Percentiles rank a stretch among this genome's conserved stretches.
These are phyloP conservation scores for Calliphora vomitoria DNA, from an alignment of 2,888 invertebrate species.

Conservation along the genomic window DNA sequence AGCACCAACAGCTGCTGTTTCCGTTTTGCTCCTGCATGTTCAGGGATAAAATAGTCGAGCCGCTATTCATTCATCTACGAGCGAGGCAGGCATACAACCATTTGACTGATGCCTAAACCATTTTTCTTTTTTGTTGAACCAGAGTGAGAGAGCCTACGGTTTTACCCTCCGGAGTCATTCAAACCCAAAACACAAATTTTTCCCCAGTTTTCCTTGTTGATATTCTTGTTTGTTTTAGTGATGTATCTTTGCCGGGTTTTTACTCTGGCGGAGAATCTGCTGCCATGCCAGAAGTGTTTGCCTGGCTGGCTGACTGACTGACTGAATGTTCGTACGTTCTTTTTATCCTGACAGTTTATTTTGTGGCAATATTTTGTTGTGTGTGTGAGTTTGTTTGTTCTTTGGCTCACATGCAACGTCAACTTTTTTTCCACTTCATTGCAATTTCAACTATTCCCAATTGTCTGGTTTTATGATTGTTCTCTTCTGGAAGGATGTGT, in stretches of 20 bases:
- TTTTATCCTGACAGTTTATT: conserved; percentile 10
- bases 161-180: conserved; percentile 60
- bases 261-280: conserved; percentile 32
- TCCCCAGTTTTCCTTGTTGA: background rate
- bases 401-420: conserved; percentile 73
- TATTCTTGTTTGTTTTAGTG: conserved; percentile 55
- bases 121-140: background rate
- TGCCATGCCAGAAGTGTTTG: conserved; percentile 43
- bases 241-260: conserved; percentile 44
- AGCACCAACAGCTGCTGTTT: conserved; percentile 68
- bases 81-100: conserved; percentile 4
- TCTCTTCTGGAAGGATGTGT: conserved; percentile 47
- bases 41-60: conserved; percentile 8
- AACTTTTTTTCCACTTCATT: conserved; percentile 74
- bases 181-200: conserved; percentile 54
- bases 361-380: background rate
- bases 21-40: conserved; percentile 45
- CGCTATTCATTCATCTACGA: conserved; percentile 15
- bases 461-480: conserved; percentile 73
- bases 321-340: background rate
- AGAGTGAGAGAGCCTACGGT: conserved; percentile 55
- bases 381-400: conserved; percentile 56
- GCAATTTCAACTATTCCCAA: conserved; percentile 73
- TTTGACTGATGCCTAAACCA: conserved; percentile 31
- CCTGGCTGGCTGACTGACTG: conserved; percentile 27